Percentiles rank a stretch among this genome's conserved stretches.
Evolutionary conservation across 2,888 invertebrate species (phyloP).

Genomic region (Hyposoter didymator): DNA sequence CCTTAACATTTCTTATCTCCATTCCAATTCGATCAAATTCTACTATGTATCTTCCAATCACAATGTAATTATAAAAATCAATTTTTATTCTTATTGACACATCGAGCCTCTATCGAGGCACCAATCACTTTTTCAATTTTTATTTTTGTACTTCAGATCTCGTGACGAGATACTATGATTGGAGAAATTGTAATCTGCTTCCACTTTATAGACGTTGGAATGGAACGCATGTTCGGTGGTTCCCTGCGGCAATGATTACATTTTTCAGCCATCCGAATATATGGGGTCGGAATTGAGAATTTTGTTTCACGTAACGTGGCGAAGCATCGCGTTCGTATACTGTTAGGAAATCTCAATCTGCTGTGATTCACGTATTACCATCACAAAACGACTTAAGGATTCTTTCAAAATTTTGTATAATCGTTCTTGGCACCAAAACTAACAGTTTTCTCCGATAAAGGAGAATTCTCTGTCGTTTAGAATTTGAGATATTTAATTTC

Average conservation of each 20-base stretch:
- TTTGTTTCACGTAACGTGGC: neutral
- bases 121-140: neutral
- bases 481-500: too few relatives aligned
- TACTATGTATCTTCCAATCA: neutral
- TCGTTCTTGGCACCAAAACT: too few relatives aligned
- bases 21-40: neutral
- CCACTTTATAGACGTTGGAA: neutral
- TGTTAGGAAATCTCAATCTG: neutral
- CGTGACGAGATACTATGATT: neutral
- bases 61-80: slow-evolving; percentile 1
- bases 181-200: neutral
- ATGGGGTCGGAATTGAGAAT: neutral
- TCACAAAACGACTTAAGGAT: too few relatives aligned
- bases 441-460: too few relatives aligned
- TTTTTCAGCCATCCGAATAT: neutral
- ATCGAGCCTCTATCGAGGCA: neutral
- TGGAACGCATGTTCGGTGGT: neutral
- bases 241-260: neutral
- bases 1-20: neutral
- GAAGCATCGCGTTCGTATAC: neutral
- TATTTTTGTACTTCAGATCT: neutral
- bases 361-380: too few relatives aligned
- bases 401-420: too few relatives aligned
- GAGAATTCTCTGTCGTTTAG: too few relatives aligned
- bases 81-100: neutral